Evolutionary conservation across 2,797 vertebrate genomes (phyloP).

Genomic region (Hypotaenidia philippensis): DNA sequence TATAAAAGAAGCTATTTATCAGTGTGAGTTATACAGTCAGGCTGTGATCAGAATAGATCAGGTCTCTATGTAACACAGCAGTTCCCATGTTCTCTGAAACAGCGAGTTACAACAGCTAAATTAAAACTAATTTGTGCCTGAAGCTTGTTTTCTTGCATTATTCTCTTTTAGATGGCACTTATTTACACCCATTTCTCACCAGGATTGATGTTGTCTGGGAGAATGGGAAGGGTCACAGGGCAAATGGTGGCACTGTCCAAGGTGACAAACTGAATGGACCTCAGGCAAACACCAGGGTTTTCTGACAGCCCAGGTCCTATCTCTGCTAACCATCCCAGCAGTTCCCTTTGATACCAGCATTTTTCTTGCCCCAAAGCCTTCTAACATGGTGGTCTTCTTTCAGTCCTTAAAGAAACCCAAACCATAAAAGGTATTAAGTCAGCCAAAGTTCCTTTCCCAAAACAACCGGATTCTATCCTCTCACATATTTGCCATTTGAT

Average conservation of each 20-base stretch:
- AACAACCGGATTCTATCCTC: not conserved
- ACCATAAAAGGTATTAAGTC: not conserved
- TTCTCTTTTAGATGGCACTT: not conserved
- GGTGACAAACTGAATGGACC: not conserved
- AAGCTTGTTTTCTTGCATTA: not conserved
- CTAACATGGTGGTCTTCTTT: not conserved
- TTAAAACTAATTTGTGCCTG: not conserved
- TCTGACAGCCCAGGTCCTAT: not conserved
- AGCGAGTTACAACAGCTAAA: not conserved
- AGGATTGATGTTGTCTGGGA: not conserved
- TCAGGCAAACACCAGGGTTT: not conserved
- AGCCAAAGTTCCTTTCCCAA: not conserved
- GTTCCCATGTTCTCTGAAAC: constrained; percentile 45
- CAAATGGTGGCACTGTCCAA: not conserved
- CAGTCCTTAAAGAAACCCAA: accelerated
- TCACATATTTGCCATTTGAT: not conserved
- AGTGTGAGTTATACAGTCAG: constrained; percentile 38
- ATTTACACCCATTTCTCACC: not conserved
- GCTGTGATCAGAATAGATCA: constrained; percentile 32
- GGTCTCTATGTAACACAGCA: constrained; percentile 19
- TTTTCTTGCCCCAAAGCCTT: not conserved
- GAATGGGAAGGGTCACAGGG: not conserved
- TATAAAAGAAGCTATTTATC: constrained; percentile 62
- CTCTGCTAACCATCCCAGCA: not conserved
- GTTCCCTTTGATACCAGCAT: not conserved